A percentile compares a stretch with the other conserved stretches of the same genome.
Evolutionary conservation across 2,797 vertebrate species (phyloP).

Genomic region (Melanotaenia trifasciata): DNA sequence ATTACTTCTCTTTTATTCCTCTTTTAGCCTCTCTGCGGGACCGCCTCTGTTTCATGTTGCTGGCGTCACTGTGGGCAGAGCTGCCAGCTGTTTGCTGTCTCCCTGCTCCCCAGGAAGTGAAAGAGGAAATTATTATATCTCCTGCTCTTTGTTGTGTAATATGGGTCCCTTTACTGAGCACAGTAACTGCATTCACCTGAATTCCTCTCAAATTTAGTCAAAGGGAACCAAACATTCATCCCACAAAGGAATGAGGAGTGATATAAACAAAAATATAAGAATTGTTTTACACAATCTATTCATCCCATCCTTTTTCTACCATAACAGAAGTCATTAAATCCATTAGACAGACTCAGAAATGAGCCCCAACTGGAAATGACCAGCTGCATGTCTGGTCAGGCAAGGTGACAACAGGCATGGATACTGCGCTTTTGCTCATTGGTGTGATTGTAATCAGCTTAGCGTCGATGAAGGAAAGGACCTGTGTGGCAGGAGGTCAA

Average conservation of each 20-base stretch:
- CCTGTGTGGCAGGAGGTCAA: conserved; percentile 32
- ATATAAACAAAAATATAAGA: not conserved
- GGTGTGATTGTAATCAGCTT: conserved; percentile 68
- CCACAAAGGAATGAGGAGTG: not conserved
- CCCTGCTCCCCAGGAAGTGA: conserved; percentile 66
- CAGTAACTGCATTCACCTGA: conserved; percentile 16
- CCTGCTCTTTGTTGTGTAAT: conserved; percentile 30
- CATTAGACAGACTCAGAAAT: conserved; percentile 12
- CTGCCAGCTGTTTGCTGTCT: conserved; percentile 76
- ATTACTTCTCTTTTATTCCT: conserved; percentile 12
- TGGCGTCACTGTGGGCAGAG: conserved; percentile 47
- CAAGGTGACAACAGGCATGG: conserved; percentile 37
- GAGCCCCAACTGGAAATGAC: conserved; percentile 8
- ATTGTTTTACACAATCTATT: conserved; percentile 1
- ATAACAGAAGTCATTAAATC: conserved; percentile 23
- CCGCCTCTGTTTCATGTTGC: conserved; percentile 27
- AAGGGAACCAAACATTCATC: not conserved
- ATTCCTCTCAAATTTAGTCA: conserved; percentile 1
- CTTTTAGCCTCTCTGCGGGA: conserved; percentile 42
- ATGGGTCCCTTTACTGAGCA: conserved; percentile 51
- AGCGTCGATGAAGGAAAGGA: conserved; percentile 34
- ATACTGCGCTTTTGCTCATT: conserved; percentile 40
- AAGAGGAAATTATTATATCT: conserved; percentile 68
- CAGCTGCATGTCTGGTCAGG: conserved; percentile 29
- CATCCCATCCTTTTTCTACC: not conserved